Evolutionary conservation across 2,888 invertebrate genomes (phyloP).

Genomic region (Polietes domitor): DNA sequence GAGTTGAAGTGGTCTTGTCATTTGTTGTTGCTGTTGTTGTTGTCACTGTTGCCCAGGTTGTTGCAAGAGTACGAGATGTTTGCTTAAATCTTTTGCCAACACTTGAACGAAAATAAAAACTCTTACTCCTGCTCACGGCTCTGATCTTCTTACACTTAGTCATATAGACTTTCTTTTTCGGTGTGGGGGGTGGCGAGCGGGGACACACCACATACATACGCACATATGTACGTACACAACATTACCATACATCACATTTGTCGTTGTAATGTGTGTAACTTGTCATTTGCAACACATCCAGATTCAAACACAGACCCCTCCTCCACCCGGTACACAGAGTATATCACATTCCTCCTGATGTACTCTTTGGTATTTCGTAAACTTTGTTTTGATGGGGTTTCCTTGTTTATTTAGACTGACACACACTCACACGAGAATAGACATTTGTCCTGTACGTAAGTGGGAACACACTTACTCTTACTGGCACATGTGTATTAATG

Average conservation of each 20-base stretch:
- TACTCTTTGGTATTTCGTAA: slow-evolving; percentile 21
- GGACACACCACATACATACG: background rate
- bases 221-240: slow-evolving; percentile 4
- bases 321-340: background rate
- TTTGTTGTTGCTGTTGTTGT: background rate
- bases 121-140: background rate
- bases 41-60: background rate
- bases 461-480: background rate
- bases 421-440: background rate
- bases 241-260: slow-evolving; percentile 39
- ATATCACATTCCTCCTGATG: background rate
- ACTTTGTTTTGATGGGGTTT: slow-evolving; percentile 30
- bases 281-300: slow-evolving; percentile 12
- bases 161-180: slow-evolving; percentile 25
- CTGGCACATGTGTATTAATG: slow-evolving; percentile 51
- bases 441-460: background rate
- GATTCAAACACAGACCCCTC: background rate
- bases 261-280: slow-evolving; percentile 40
- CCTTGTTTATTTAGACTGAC: background rate
- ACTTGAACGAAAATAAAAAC: slow-evolving; percentile 29
- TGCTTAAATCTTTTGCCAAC: slow-evolving; percentile 15
- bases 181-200: background rate
- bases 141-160: background rate
- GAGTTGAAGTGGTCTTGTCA: slow-evolving; percentile 17
- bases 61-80: slow-evolving; percentile 6